Percentiles rank a stretch among this genome's conserved stretches.
Evolutionary conservation across 1,140 invertebrate species (phyloP).

Genomic region (Aphaenogaster floridana): DNA sequence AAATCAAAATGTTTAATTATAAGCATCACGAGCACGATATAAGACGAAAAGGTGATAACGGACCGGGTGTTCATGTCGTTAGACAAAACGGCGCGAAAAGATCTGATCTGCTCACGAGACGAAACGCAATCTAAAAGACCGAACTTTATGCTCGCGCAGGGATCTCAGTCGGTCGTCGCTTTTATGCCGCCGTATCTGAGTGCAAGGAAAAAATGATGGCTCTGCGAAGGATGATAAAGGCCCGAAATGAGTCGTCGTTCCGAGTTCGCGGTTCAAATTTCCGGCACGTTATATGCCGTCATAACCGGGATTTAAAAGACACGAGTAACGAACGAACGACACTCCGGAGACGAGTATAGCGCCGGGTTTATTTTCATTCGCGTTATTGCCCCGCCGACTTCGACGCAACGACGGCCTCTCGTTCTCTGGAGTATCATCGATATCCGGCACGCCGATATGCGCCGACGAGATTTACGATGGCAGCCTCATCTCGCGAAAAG

Average conservation of each 20-base stretch:
- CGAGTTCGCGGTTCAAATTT: constrained; percentile 60
- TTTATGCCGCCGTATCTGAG: constrained; percentile 28
- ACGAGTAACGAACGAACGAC: constrained; percentile 69
- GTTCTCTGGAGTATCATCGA: constrained; percentile 43
- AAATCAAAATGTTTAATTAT: constrained; percentile 9
- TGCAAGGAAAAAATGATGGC: constrained; percentile 29
- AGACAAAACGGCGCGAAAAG: background rate
- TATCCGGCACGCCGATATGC: constrained; percentile 28
- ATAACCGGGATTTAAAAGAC: constrained; percentile 70
- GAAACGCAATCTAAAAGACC: constrained; percentile 45
- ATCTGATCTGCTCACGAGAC: background rate
- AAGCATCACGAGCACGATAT: background rate
- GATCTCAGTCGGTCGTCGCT: constrained; percentile 42
- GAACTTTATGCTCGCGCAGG: constrained; percentile 46
- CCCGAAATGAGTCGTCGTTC: constrained; percentile 49
- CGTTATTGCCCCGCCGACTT: constrained; percentile 49
- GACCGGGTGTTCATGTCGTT: constrained; percentile 5
- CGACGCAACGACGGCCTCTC: constrained; percentile 34
- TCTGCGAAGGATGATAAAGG: constrained; percentile 40
- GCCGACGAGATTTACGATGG: constrained; percentile 44
- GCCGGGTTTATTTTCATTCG: constrained; percentile 61
- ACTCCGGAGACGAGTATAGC: constrained; percentile 58
- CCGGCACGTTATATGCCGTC: constrained; percentile 62
- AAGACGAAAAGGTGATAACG: background rate
- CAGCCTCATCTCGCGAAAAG: background rate